Evolutionary conservation across 2,113 vertebrate genomes (phyloP), one percentile per base, ranked within the genome.

Genomic region (Pomatostomus ruficeps): DNA sequence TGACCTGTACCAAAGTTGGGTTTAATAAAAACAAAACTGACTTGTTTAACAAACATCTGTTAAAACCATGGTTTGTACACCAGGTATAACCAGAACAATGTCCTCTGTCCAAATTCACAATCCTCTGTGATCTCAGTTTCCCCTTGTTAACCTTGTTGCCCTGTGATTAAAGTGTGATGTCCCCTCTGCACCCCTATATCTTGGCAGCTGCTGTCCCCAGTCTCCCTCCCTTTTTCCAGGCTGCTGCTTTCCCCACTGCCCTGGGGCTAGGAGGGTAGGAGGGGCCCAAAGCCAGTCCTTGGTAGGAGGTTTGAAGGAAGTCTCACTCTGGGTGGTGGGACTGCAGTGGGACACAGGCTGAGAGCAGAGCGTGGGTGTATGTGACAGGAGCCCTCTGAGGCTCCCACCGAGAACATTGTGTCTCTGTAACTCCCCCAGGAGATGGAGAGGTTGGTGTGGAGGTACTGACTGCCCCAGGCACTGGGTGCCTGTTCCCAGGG

Each of bases 1-100:
- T 63, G 36, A 90, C 46, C 92, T 96, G 95, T 93, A 94, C 89
- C 75, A 85, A 86, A 94, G 79, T 31, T 84, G 90, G 71, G 63
- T 89, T 95, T 80, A 95, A 96, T 97, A 93, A 97, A 96, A 92
- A 22, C 92, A 88, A 52, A 85, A 74, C 85, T 94, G 94, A 93
- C 88, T 75, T 86, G 85, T 95, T 91, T 93, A 96, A 96, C 88
- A 70, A 93, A 90, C 67, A 67, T 52, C 67, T 82, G 71, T 85
- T 90, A 84, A 74, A 95, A 70, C 24, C 36, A 38, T 67, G 14
- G 35, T 92, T 91, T 95, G 59, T 96, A 6, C 6, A 2, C 21
- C 21, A 36, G 35, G 18, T 45, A 4, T 5, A 8, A 28, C 11
- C 49, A 10, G 71, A 45, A 16, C 40, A 7, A 3, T 5, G 43